phyloP scores from a whole-genome alignment of 2,113 vertebrate species.

The Lethenteron camtschaticum region DNA sequence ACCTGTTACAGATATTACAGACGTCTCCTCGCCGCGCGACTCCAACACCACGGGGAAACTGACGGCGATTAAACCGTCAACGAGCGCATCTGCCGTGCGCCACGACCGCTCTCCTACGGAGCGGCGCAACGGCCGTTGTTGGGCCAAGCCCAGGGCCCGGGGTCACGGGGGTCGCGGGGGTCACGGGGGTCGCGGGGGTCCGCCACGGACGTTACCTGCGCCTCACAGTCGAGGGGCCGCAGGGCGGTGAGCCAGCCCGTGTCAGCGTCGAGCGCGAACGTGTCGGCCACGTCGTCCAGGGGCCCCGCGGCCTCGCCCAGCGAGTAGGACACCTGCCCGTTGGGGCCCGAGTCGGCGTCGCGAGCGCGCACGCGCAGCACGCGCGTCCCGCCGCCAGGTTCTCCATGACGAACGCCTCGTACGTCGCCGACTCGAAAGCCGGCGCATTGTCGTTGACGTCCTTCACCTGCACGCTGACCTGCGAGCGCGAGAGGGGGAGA shows the following conservation, averaged over 20 bases:
- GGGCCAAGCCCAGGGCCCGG: no score
- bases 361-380: slow-evolving; percentile 54
- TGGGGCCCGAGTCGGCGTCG: slow-evolving; percentile 59
- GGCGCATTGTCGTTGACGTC: slow-evolving; percentile 91
- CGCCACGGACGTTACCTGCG: slow-evolving; percentile 21
- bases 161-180: no score
- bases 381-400: slow-evolving; percentile 53
- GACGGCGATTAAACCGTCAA: no score
- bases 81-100: no score
- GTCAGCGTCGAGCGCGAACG: slow-evolving; percentile 60
- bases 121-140: no score
- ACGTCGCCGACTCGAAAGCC: slow-evolving; percentile 43
- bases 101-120: no score
- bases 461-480: slow-evolving; percentile 58
- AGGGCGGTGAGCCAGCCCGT: slow-evolving; percentile 78
- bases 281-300: slow-evolving; percentile 25
- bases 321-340: slow-evolving; percentile 70
- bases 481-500: slow-evolving; percentile 33
- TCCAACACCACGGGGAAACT: no score
- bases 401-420: slow-evolving; percentile 63
- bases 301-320: slow-evolving; percentile 32
- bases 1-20: no score
- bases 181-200: no score
- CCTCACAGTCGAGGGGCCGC: slow-evolving; percentile 69
- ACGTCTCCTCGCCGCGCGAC: no score